Conservation (phyloP, 2,888 invertebrate genomes). For the Acanthopleura granulata region DNA sequence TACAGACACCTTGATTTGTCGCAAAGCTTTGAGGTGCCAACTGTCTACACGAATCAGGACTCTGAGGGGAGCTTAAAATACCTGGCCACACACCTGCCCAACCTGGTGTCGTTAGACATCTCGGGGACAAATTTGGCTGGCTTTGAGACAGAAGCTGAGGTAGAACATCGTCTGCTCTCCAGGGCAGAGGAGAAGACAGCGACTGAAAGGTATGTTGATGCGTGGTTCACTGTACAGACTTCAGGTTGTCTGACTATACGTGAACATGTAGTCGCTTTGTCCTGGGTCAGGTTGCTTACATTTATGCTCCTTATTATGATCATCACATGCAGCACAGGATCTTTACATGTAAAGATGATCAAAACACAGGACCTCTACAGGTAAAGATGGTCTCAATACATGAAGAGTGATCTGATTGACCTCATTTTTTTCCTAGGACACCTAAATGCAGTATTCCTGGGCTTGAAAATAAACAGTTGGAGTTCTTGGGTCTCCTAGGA, state of each 20-base stretch:
- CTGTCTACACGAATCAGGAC: conserved; percentile 80
- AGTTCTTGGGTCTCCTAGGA: conserved; percentile 92
- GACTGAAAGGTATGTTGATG: no score
- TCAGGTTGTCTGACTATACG: no score
- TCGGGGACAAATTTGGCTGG: conserved; percentile 97
- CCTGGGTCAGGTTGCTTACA: no score
- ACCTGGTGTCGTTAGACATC: conserved; percentile 88
- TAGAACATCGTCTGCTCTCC: background rate
- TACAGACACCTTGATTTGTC: conserved; percentile 84
- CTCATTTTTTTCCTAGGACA: background rate
- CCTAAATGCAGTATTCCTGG: conserved; percentile 84
- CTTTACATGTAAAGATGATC: no score
- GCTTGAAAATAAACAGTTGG: conserved; percentile 83
- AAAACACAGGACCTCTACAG: no score
- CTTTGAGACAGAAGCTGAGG: conserved; percentile 51
- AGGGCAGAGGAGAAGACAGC: background rate
- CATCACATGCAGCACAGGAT: no score
- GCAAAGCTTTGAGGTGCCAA: conserved; percentile 70
- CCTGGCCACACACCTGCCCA: conserved; percentile 81
- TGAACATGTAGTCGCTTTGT: no score
- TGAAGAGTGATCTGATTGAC: no score
- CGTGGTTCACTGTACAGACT: no score
- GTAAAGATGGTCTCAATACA: no score
- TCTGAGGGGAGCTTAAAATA: conserved; percentile 65
- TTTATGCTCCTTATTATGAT: no score